Base-by-base conservation (phyloP, 2,797 vertebrate species). In the Spinibarbus caldwelli region DNA sequence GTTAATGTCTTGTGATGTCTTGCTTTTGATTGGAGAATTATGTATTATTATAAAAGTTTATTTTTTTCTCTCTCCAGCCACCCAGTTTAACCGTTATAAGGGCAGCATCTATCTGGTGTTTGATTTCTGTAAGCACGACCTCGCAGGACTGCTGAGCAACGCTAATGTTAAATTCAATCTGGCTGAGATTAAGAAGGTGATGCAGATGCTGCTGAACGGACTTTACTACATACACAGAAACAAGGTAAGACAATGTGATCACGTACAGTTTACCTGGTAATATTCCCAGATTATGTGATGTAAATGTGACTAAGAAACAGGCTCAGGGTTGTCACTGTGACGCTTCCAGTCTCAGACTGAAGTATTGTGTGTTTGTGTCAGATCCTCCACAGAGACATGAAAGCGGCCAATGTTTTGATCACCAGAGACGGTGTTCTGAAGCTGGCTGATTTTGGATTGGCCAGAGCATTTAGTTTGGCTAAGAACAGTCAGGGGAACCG, bases 161-260 rank as follows among this genome's bases (percentile, higher is more conserved):
- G 96, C 97, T n/a, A 96, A 99, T 0, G 98, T 99, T 2, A 99
- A 99, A 91, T 99, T 99, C 94, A 99, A 97, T 0, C 93, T 99
- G 80, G 95, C 98, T 0, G 98, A 99, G 94, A 99, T 99, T 91
- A 99, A 99, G 93, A 98, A 97, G 86, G 98, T 99, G 54, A 99
- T 99, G 98, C 98, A 99, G 91, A 99, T 99, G 98, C 92, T 99
- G 17, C 93, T 99, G 75, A 99, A 99, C 0, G 98, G 98, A 14
- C 94, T 99, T 45, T 99, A 99, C 93, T 99, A 99, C 92, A 99
- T 99, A 91, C 98, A 99, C 93, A 95, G 98, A 88, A 99, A 99
- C 94, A 99, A 99, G 97, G 98, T 99, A 87, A 86, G 38, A 49
- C 1, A 29, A 23, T 8, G 2, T 23, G 52, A 15, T 31, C 1